These are phyloP conservation scores for Euplagia quadripunctaria DNA, from an alignment of 2,888 invertebrate species.

Conservation along the genomic window DNA sequence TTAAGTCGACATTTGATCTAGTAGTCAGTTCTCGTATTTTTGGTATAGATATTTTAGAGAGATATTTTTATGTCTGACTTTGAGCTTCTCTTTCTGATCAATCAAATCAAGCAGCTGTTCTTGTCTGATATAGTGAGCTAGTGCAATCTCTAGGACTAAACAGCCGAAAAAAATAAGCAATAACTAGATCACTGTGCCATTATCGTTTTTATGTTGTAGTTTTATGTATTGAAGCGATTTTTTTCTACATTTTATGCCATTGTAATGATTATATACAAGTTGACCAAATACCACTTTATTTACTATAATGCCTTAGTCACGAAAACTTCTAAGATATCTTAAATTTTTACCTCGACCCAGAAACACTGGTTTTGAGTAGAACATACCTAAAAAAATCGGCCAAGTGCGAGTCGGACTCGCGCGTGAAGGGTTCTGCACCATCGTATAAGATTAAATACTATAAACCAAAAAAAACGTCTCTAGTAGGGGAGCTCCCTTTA, in stretches of 20 bases:
- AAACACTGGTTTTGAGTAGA: slow-evolving; percentile 23
- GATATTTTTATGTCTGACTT: neutral
- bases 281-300: slow-evolving; percentile 1
- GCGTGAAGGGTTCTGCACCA: too few species aligned
- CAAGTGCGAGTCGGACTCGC: too few species aligned
- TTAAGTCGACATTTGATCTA: too few species aligned
- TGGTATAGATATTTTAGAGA: too few species aligned
- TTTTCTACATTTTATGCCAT: neutral
- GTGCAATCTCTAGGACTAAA: neutral
- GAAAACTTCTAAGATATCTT: slow-evolving; percentile 19
- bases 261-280: neutral
- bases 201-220: neutral
- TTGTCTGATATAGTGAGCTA: neutral
- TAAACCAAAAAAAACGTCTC: too few species aligned
- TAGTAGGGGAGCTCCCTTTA: too few species aligned
- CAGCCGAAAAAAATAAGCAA: neutral
- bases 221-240: neutral
- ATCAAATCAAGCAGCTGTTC: neutral
- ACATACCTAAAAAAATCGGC: neutral
- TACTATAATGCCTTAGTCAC: slow-evolving; percentile 4
- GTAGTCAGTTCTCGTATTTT: too few species aligned
- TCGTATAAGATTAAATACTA: too few species aligned
- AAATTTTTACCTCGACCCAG: slow-evolving; percentile 36
- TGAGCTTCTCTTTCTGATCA: neutral
- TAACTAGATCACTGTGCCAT: neutral